Base-by-base conservation (phyloP, 2,888 invertebrate genomes). In the Ophraella communa region DNA sequence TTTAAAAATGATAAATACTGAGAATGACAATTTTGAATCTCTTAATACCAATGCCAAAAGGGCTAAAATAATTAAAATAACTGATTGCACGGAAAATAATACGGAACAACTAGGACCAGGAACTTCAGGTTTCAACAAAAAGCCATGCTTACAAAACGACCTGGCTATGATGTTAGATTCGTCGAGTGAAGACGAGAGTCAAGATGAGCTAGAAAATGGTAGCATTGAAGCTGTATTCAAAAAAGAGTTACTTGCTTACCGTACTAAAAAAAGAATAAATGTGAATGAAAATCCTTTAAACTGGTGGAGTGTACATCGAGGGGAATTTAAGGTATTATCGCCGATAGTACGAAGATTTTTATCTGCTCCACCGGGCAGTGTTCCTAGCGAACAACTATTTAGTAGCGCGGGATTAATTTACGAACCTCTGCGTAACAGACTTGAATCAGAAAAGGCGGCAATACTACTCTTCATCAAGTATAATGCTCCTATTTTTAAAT, bases 121-220 rank as follows among this genome's bases (percentile, higher is more conserved):
- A 14, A 55, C 39, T 8, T 55, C 55, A 17, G 55, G 24, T 39
- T 20, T 24, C 18, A 20, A 17, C 24, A 35, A 20, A 55, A 55
- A 35, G 35, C 17, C 20, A 55, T 55, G 55, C 21, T 42, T 55
- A 20, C 24, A 35, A 35, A 55, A 42, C 35, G 55, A 55, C 23
- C 55, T 55, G 4, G 55, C 27, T 27, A 27, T 27, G 27, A 27
- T 27, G 27, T 27, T 27, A 27, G 27, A 27, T 27, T 57, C 57
- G 27, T 57, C 57, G 24, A 57, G 57, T 57, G 49, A 57, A 57
- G 47, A 57, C 20, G n/a, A n/a, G 57, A 57, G 47, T 33, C 20
- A 58, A 58, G 3, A 49, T 10, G 11, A n/a, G n/a, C n/a, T n/a
- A n/a, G n/a, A n/a, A n/a, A n/a, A n/a, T n/a, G n/a, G n/a, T n/a